A percentile compares a stretch with the other conserved stretches of the same genome.
Conservation (phyloP, 2,888 invertebrate genomes). For the Calameuta idolon region DNA sequence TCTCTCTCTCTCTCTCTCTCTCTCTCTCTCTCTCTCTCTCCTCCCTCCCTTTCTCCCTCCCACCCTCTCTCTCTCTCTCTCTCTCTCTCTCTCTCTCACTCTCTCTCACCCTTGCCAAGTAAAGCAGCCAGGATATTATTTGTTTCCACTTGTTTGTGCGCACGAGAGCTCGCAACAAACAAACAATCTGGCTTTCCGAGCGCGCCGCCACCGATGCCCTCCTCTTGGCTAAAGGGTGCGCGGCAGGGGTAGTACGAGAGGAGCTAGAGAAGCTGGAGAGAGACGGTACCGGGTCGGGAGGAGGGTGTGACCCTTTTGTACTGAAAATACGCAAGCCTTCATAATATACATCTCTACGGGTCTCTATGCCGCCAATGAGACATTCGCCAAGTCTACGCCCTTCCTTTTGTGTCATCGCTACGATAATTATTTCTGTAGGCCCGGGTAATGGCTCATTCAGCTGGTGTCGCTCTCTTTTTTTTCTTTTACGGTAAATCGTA, state of each 20-base stretch:
- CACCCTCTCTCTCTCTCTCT: conserved; percentile 31
- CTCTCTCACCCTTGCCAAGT: conserved; percentile 29
- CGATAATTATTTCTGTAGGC: conserved; percentile 64
- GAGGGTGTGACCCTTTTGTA: neutral
- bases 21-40: conserved; percentile 31
- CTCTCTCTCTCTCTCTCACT: conserved; percentile 32
- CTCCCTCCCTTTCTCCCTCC: conserved; percentile 32
- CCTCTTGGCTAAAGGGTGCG: conserved; percentile 20
- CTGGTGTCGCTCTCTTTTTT: conserved; percentile 45
- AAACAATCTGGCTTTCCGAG: conserved; percentile 53
- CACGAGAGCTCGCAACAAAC: conserved; percentile 55
- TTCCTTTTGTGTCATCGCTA: conserved; percentile 50
- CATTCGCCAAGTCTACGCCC: conserved; percentile 36
- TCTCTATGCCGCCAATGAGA: conserved; percentile 20
- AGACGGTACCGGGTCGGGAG: conserved; percentile 17
- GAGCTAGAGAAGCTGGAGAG: neutral
- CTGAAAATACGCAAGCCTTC: conserved; percentile 1
- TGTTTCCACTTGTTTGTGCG: conserved; percentile 63
- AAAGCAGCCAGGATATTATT: conserved; percentile 64
- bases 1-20: conserved; percentile 23
- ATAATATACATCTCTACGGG: neutral
- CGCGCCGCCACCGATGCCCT: conserved; percentile 25
- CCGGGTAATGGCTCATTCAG: conserved; percentile 64
- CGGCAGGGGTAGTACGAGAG: conserved; percentile 14
- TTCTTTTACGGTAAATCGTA: conserved; percentile 57